Evolutionary conservation across 1,140 invertebrate genomes (phyloP), one percentile per base, ranked within the genome.

Genomic region (Drosophila seguyi): DNA sequence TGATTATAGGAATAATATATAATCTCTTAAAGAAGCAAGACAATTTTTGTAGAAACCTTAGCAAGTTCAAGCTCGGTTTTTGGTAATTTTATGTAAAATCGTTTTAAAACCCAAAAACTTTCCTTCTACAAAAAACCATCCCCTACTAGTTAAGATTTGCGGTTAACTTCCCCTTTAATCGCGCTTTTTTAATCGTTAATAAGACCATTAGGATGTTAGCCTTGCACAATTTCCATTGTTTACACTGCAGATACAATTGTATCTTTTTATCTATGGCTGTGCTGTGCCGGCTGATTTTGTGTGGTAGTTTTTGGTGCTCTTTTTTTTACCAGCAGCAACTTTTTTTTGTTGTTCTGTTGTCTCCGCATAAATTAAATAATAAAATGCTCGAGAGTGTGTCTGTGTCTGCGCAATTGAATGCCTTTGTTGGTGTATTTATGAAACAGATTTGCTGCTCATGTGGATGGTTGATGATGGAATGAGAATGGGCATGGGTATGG

Each of bases 341-440:
- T 31, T 52, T 58, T 53, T 36, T 52, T 42, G 10, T 63, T 84
- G 73, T 79, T 78, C 73, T 79, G 74, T 72, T 59, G 69, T 72
- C 73, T 79, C 67, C 50, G 81, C 84, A 91, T 91, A 91, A 91
- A 91, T 91, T 91, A 91, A 91, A 88, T 91, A 91, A 91, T 91
- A 91, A 91, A 91, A 79, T 75, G 60, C 47, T 69, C 66, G 38
- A 84, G 48, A 76, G 55, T 79, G 69, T 71, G 57, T 74, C 68
- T 68, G 65, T 84, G 76, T 75, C 55, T 67, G 69, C 72, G 72
- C 60, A 63, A 57, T 65, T 86, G 81, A 75, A 55, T 76, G 53
- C 62, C 41, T 59, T 44, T 74, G 65, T 73, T 47, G 45, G 38
- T 60, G 53, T 65, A 39, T 63, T 52, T 79, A 52, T 87, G 75